These are phyloP conservation scores for Papilio dardanus DNA, from an alignment of 1,140 invertebrate species.

Conservation along the genomic window DNA sequence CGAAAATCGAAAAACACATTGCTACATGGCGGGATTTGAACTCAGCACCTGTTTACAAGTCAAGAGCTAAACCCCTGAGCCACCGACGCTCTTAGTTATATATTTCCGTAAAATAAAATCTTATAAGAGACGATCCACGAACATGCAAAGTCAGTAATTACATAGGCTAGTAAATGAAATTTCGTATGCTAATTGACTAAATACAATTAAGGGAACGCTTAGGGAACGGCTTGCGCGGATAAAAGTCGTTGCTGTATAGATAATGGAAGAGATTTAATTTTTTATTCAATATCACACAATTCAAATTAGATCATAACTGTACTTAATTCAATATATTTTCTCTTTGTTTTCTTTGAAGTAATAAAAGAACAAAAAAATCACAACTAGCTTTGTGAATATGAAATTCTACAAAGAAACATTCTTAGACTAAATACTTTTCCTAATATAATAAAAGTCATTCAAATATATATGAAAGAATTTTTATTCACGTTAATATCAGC, in stretches of 20 bases:
- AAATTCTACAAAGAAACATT: background rate
- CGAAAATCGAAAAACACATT: too few species aligned
- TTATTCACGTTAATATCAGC: background rate
- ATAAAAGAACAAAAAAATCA: background rate
- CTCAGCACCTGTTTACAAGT: too few species aligned
- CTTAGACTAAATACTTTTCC: background rate
- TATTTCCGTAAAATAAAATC: background rate
- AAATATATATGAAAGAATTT: background rate
- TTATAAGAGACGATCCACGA: slow-evolving; percentile 22
- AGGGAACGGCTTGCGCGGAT: slow-evolving; percentile 65
- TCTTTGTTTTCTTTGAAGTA: background rate
- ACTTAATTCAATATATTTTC: background rate
- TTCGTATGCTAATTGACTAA: slow-evolving; percentile 79
- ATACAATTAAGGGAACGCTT: slow-evolving; percentile 70
- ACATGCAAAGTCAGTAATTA: slow-evolving; percentile 54
- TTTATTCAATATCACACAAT: background rate
- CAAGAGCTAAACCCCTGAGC: too few species aligned
- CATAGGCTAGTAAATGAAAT: slow-evolving; percentile 70
- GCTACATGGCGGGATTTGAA: too few species aligned
- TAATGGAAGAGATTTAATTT: slow-evolving; percentile 36
- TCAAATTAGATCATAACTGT: background rate
- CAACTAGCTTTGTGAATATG: background rate
- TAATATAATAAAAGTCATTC: background rate
- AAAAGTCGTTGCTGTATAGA: slow-evolving; percentile 39
- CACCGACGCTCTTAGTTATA: too few species aligned